Evolutionary conservation across 2,113 vertebrate species (phyloP).

Genomic region (Brachypodius melanocephalos): DNA sequence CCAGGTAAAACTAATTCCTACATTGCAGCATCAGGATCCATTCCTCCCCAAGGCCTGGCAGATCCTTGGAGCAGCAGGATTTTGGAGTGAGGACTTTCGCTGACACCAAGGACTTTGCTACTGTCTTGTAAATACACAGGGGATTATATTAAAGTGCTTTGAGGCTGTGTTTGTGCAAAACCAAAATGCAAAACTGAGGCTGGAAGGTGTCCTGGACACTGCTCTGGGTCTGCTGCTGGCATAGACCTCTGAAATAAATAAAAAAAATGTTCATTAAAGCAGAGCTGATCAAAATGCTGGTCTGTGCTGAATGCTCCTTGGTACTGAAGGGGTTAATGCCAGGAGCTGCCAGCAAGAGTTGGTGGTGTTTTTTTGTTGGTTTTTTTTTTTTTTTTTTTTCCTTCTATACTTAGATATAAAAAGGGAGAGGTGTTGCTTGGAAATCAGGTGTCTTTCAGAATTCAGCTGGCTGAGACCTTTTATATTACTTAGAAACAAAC

Average conservation of each 20-base stretch:
- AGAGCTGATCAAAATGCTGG: neutral
- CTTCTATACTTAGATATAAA: neutral
- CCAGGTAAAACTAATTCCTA: rapidly evolving
- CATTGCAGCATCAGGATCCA: rapidly evolving
- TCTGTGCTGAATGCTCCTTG: rapidly evolving
- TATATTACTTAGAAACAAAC: neutral
- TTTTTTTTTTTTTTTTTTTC: neutral
- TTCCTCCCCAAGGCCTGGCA: neutral
- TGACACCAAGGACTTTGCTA: neutral
- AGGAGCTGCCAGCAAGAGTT: neutral
- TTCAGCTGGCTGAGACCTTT: neutral
- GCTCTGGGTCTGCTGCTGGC: neutral
- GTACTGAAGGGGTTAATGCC: neutral
- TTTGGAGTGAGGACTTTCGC: neutral
- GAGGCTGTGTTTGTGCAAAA: neutral
- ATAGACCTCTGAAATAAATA: neutral
- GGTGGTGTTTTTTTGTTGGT: too few relatives aligned
- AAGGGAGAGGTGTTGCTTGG: neutral
- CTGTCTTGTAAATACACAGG: neutral
- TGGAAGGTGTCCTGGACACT: neutral
- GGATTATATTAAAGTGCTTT: neutral
- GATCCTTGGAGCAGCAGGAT: neutral
- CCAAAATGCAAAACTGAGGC: neutral
- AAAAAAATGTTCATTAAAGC: neutral
- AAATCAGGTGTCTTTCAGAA: neutral